Conservation (phyloP, 2,113 vertebrate genomes). For the Pelecanus crispus region DNA sequence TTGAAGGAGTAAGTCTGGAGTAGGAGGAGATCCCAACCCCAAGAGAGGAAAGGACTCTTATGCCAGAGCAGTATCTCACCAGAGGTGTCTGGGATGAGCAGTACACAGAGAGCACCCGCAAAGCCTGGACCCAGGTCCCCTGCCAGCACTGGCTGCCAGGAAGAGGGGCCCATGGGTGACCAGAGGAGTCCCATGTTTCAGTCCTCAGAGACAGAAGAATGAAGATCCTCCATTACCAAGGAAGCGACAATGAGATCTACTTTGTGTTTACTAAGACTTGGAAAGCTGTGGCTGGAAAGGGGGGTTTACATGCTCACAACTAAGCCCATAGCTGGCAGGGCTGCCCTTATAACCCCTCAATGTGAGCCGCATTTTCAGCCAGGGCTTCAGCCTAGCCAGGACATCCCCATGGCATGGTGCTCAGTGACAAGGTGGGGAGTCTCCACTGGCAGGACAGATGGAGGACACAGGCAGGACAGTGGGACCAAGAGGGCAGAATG, state of each 20-base stretch:
- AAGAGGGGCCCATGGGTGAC: accelerated
- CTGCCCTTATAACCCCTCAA: too few species aligned
- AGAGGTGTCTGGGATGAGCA: background rate
- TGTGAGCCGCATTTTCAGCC: background rate
- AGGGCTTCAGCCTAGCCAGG: background rate
- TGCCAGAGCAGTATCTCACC: background rate
- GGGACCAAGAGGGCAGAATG: background rate
- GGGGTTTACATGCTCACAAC: accelerated
- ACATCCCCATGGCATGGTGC: accelerated
- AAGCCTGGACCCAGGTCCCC: background rate
- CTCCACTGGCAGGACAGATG: background rate
- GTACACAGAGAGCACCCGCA: background rate
- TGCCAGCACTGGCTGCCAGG: background rate
- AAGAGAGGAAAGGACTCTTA: background rate
- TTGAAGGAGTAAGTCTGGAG: background rate
- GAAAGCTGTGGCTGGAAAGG: background rate
- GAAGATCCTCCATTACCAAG: background rate
- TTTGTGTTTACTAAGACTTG: background rate
- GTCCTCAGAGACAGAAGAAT: background rate
- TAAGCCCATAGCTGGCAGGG: accelerated
- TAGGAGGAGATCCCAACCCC: background rate
- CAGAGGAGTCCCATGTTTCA: too few species aligned
- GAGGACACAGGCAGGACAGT: background rate
- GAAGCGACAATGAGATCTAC: background rate
- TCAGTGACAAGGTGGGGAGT: background rate